A percentile compares a stretch with the other conserved stretches of the same genome.
Evolutionary conservation across 2,888 invertebrate genomes (phyloP).

Genomic region (Thymelicus acteon): DNA sequence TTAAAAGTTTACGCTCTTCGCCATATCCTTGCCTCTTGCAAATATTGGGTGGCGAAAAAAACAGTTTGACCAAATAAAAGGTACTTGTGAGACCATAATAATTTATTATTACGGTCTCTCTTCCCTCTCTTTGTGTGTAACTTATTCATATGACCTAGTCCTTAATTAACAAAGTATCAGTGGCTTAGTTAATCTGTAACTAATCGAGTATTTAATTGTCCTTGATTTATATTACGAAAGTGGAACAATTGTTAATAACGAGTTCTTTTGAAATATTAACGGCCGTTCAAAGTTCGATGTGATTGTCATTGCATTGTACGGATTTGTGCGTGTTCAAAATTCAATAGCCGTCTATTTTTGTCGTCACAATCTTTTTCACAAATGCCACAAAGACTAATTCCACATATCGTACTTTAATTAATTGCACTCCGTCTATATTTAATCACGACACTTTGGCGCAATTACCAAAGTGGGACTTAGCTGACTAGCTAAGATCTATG

Average conservation of each 20-base stretch:
- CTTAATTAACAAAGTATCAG: constrained; percentile 16
- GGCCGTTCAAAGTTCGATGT: background rate
- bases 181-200: constrained; percentile 25
- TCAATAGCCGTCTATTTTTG: too few relatives aligned
- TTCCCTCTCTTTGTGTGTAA: background rate
- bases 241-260: constrained; percentile 1
- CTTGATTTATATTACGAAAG: constrained; percentile 8
- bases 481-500: background rate
- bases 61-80: too few relatives aligned
- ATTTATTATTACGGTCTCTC: too few relatives aligned
- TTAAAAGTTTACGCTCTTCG: too few relatives aligned
- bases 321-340: background rate
- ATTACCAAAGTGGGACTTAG: background rate
- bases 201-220: constrained; percentile 22
- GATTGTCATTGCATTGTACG: background rate
- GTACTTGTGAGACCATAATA: too few relatives aligned
- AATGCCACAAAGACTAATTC: background rate
- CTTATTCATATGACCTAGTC: constrained; percentile 26
- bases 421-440: background rate
- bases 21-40: too few relatives aligned
- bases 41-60: too few relatives aligned
- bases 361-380: too few relatives aligned
- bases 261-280: background rate
- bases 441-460: background rate
- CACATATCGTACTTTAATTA: background rate